Conservation (phyloP, 2,888 invertebrate genomes). For the Catocala fraxini region DNA sequence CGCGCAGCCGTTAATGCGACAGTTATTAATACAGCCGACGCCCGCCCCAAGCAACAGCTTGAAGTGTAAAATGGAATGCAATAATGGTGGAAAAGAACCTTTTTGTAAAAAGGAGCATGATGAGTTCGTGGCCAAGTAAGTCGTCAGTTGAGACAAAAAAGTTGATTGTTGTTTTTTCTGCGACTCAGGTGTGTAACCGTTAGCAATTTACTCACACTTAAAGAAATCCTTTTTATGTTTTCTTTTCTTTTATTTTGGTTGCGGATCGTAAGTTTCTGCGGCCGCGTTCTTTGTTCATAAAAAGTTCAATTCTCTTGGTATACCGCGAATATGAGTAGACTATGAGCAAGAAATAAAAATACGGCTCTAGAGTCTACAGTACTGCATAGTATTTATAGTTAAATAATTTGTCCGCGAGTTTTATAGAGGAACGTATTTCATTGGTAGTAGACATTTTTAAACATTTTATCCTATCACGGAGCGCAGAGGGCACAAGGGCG, state of each 20-base stretch:
- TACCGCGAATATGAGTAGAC: neutral
- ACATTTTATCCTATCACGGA: too few relatives aligned
- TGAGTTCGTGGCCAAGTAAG: constrained; percentile 18
- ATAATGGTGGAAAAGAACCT: constrained; percentile 18
- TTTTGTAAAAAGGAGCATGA: constrained; percentile 22
- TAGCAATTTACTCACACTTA: constrained; percentile 15
- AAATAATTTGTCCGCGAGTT: too few relatives aligned
- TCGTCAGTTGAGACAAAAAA: constrained; percentile 17
- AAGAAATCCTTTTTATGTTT: constrained; percentile 1
- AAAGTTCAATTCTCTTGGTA: neutral
- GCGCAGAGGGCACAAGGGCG: too few relatives aligned
- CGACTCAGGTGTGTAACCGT: constrained; percentile 9
- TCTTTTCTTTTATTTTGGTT: neutral
- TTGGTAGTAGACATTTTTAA: too few relatives aligned
- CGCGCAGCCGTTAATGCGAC: constrained; percentile 44
- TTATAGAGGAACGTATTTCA: too few relatives aligned
- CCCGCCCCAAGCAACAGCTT: constrained; percentile 10
- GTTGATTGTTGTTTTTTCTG: constrained; percentile 13
- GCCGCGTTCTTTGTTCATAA: neutral
- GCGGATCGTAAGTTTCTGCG: neutral
- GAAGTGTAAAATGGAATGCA: constrained; percentile 22
- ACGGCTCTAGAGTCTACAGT: too few relatives aligned
- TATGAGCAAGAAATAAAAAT: too few relatives aligned
- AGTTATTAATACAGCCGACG: constrained; percentile 48
- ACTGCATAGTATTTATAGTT: too few relatives aligned